A percentile compares a stretch with the other conserved stretches of the same genome.
Conservation (phyloP, 2,797 vertebrate genomes). For the Protonibea diacanthus region DNA sequence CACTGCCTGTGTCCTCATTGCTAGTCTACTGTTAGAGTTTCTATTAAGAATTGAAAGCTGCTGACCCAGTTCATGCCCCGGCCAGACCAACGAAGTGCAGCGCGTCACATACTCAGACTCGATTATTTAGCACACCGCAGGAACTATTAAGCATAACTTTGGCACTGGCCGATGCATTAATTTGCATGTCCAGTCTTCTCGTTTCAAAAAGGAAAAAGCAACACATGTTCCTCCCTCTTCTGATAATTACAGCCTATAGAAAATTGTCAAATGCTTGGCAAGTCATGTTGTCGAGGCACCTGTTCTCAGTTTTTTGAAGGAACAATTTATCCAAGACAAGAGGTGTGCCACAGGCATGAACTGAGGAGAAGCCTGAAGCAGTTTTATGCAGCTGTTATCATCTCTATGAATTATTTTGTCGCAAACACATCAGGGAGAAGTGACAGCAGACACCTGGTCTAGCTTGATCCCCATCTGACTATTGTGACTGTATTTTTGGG, state of each 20-base stretch:
- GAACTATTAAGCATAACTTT: constrained; percentile 6
- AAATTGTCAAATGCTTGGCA: constrained; percentile 51
- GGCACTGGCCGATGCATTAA: background rate
- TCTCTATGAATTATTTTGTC: constrained; percentile 57
- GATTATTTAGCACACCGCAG: constrained; percentile 6
- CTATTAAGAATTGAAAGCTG: constrained; percentile 39
- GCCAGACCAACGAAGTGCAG: constrained; percentile 15
- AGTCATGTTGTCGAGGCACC: constrained; percentile 51
- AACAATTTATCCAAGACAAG: constrained; percentile 59
- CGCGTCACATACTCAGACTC: background rate
- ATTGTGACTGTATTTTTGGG: background rate
- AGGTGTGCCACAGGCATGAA: constrained; percentile 46
- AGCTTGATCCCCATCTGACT: constrained; percentile 21
- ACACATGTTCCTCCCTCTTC: constrained; percentile 25
- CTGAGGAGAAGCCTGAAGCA: constrained; percentile 26
- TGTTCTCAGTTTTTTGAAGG: constrained; percentile 53
- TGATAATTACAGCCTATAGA: constrained; percentile 56
- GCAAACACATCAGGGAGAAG: constrained; percentile 41
- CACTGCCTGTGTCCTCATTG: constrained; percentile 26
- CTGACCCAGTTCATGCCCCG: constrained; percentile 21
- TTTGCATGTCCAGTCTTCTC: constrained; percentile 19
- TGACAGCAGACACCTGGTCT: constrained; percentile 54
- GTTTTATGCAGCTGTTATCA: constrained; percentile 57
- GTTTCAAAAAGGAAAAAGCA: constrained; percentile 37
- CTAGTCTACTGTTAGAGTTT: constrained; percentile 9